Percentiles rank a stretch among this genome's conserved stretches.
Evolutionary conservation across 2,888 invertebrate genomes (phyloP).

Genomic region (Protodeltote pygarga): DNA sequence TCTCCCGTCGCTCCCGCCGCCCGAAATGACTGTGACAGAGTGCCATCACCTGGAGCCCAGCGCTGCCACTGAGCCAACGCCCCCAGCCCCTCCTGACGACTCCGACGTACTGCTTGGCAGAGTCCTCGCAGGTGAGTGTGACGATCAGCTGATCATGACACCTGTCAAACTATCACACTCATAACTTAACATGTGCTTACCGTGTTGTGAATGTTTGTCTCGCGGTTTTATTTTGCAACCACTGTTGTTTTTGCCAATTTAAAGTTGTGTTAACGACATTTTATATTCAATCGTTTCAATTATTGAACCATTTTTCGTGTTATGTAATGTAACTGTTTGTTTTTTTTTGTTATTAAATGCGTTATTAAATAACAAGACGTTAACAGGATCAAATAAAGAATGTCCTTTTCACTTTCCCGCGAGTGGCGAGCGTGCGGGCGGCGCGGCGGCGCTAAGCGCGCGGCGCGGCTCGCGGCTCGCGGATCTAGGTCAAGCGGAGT

Average conservation of each 20-base stretch:
- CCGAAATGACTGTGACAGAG: constrained; percentile 83
- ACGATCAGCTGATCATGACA: constrained; percentile 66
- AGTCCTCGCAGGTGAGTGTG: constrained; percentile 81
- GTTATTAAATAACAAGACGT: constrained; percentile 26
- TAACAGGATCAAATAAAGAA: constrained; percentile 56
- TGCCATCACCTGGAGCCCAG: constrained; percentile 66
- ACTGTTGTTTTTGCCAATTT: constrained; percentile 32
- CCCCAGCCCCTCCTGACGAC: constrained; percentile 64
- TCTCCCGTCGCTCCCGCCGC: constrained; percentile 63
- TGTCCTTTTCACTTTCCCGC: constrained; percentile 83
- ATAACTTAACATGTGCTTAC: constrained; percentile 34
- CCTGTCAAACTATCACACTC: constrained; percentile 45
- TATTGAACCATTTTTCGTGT: constrained; percentile 12
- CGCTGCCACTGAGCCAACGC: constrained; percentile 49
- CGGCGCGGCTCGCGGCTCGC: constrained; percentile 55
- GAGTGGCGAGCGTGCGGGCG: constrained; percentile 62
- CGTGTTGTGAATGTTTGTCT: constrained; percentile 46
- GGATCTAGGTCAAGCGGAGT: constrained; percentile 85
- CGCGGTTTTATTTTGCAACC: constrained; percentile 24
- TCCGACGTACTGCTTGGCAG: constrained; percentile 80
- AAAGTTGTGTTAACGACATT: constrained; percentile 32
- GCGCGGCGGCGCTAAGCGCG: constrained; percentile 44
- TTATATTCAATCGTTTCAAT: constrained; percentile 10
- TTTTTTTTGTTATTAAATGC: constrained; percentile 15
- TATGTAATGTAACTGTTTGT: constrained; percentile 22